phyloP scores from a whole-genome alignment of 2,113 vertebrate species.

The Heloderma charlesbogerti region DNA sequence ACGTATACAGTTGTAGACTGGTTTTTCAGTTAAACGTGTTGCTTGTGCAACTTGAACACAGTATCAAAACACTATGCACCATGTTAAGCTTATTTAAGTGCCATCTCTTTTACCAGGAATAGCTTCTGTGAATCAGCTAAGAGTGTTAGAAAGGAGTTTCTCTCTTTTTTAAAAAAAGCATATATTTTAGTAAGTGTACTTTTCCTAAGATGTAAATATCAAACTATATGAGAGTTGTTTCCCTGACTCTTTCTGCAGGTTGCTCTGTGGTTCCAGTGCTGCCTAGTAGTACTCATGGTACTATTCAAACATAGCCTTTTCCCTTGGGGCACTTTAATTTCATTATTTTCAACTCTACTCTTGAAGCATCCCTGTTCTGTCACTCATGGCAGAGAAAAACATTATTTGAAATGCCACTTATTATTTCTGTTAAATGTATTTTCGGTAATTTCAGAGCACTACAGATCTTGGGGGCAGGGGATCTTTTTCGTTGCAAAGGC shows the following conservation, averaged over 20 bases:
- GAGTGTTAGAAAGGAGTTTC: background rate
- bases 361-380: background rate
- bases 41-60: background rate
- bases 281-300: background rate
- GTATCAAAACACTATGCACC: background rate
- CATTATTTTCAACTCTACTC: background rate
- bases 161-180: background rate
- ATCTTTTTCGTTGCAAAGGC: background rate
- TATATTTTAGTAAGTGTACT: background rate
- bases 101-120: background rate
- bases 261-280: background rate
- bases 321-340: background rate
- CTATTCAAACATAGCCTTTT: background rate
- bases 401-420: background rate
- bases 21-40: background rate
- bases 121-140: background rate
- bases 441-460: background rate
- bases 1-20: background rate
- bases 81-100: background rate
- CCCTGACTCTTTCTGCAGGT: background rate
- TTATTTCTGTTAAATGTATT: constrained; percentile 20
- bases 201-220: background rate
- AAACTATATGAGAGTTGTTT: background rate
- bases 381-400: constrained; percentile 1
- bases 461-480: background rate